Evolutionary conservation across 2,888 invertebrate species (phyloP), one percentile per base, ranked within the genome.

Genomic region (Aelia acuminata): DNA sequence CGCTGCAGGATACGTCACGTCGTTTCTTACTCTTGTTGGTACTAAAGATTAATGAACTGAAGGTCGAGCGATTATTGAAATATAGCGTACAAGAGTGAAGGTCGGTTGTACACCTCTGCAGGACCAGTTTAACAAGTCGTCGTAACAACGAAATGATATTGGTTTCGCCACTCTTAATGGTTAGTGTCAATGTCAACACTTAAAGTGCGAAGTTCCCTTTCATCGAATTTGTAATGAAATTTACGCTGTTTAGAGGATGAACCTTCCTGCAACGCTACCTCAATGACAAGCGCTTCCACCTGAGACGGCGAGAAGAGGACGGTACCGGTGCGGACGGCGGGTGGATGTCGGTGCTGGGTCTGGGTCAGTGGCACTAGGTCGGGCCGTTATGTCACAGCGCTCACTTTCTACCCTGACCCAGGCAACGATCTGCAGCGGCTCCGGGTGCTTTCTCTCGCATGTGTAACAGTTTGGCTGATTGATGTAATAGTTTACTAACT

Each of bases 381-480:
- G 70, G 13, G 70, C n/a, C 22, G 70, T 70, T 70, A 70, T 70
- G 70, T 70, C 70, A 70, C 70, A 35, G 70, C 35, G 35, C n/a
- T 70, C 70, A 70, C 70, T 70, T 70, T 70, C 70, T 70, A 70
- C 70, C 70, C 70, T 70, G 70, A 70, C 70, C 70, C 70, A 63
- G 63, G 31, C 63, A 63, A 63, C 63, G 26, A 26, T 26, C 63
- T 63, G 15, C 63, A 10, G 26, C 5, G 63, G 15, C 35, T 5
- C 35, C 35, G 35, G 20, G 11, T 20, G 31, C 18, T 22, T 35
- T 35, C 31, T 15, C 1, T 35, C 70, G 35, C 18, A 31, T 53
- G 53, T 53, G 53, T 53, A 53, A 53, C 53, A 2, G n/a, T 53
- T 53, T 22, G n/a, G n/a, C n/a, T 1, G n/a, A n/a, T n/a, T 53